Conservation (phyloP, 2,113 vertebrate species). For the Megaceryle torquata region DNA sequence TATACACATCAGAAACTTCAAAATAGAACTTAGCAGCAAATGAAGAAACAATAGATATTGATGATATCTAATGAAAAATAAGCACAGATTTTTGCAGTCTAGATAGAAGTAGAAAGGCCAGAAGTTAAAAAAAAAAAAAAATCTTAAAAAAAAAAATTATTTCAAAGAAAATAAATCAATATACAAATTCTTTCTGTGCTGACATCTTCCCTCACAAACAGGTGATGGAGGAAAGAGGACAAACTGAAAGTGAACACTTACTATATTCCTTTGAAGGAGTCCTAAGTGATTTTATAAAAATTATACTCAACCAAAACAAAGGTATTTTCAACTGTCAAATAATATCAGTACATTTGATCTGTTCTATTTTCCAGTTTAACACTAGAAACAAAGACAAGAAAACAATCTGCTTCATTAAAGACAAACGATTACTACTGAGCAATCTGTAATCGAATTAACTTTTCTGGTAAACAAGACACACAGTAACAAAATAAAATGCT, state of each 20-base stretch:
- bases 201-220: not conserved
- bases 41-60: not conserved
- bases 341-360: not conserved
- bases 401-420: not conserved
- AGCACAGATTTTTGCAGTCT: not conserved
- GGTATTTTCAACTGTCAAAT: not conserved
- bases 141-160: not conserved
- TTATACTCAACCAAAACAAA: not conserved
- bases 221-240: not conserved
- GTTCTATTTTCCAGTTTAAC: not conserved
- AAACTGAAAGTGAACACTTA: not conserved
- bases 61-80: not conserved
- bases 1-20: not conserved
- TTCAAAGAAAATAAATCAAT: not conserved
- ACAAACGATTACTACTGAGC: not conserved
- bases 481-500: not conserved
- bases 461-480: not conserved
- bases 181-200: not conserved
- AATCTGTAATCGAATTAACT: not conserved
- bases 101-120: not conserved
- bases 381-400: not conserved
- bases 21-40: not conserved
- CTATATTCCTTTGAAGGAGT: not conserved
- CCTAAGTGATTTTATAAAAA: not conserved
- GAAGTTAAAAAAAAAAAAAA: not conserved